These are phyloP conservation scores for Pseudorhiza aurosa DNA, from an alignment of 30 jellyfish, hydroid and myxozoan genomes.

Conservation along the genomic window DNA sequence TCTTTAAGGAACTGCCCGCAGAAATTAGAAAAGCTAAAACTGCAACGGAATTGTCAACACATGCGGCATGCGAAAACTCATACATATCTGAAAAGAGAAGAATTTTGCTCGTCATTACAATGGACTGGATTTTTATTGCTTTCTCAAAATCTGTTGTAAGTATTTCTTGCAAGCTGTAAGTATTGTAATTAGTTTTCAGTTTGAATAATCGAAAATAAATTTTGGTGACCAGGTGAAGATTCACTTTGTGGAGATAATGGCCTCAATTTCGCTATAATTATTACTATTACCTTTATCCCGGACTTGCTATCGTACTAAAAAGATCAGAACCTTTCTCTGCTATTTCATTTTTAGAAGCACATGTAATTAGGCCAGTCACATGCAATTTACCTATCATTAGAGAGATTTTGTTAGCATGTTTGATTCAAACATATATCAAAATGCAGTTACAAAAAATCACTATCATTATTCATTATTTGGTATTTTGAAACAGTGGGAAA, in stretches of 20 bases:
- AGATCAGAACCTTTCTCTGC: no score
- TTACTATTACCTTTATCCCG: conserved; percentile 7
- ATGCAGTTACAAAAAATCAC: no score
- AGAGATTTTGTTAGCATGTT: no score
- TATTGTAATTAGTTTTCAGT: not conserved
- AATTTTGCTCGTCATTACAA: no score
- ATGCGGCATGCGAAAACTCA: conserved; percentile 2
- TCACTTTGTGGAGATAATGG: conserved; percentile 60
- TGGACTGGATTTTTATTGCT: not conserved
- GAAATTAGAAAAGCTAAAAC: conserved; percentile 36
- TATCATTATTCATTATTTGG: no score
- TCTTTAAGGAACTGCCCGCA: conserved; percentile 53
- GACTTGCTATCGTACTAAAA: no score
- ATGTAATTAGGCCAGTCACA: no score
- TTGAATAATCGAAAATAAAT: not conserved
- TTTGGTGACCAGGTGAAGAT: conserved; percentile 38
- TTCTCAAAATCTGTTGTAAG: not conserved
- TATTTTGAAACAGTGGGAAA: no score
- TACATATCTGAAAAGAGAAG: conserved; percentile 9
- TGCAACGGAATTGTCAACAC: conserved; percentile 44
- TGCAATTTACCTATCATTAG: no score
- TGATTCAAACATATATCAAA: no score
- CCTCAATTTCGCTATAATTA: conserved; percentile 36
- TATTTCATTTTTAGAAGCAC: no score
- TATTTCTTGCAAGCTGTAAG: not conserved